Base-by-base conservation (phyloP, 2,113 vertebrate species). In the Zosterops hypoxanthus region DNA sequence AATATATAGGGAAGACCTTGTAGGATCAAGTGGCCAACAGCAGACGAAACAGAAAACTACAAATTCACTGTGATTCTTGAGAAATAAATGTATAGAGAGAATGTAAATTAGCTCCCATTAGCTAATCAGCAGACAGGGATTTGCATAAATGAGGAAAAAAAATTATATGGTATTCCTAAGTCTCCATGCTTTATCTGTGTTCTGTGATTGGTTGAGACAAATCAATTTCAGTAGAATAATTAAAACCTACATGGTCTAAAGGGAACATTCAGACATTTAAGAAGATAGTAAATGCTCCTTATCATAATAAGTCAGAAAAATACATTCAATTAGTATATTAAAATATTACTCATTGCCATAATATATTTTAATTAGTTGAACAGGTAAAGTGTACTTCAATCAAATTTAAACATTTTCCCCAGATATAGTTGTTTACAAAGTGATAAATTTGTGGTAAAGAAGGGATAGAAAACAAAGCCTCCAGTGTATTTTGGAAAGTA, bases 201-300 rank as follows among this genome's bases (percentile, higher is more conserved):
- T 71, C 55, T 55, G 7, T 85, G 91, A 95, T 94, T 95, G 91
- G 94, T 26, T 91, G 78, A 94, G 57, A 82, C 59, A 93, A 86
- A 93, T 95, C 44, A 82, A 72, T 93, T 96, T 91, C 73, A 59
- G 34, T 66, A 47, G 53, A 93, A 96, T 95, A 97, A 97, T 96
- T 94, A 95, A 96, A 95, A 95, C 31, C 60, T 92, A 57, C 60
- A 64, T 88, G 57, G 61, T 63, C 85, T 95, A 95, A 87, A 95
- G 88, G 69, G 81, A 95, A 66, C 63, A 63, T 82, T 83, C 49
- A 95, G 85, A 91, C 72, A 90, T 90, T 88, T 95, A 87, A 94
- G 75, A 85, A 94, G 83, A 90, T 77, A 96, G 65, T 61, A 93
- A 91, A 89, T 72, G 61, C 82, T 96, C 41, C 76, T 95, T 90